phyloP scores from a whole-genome alignment of 2,113 vertebrate species.

The Echinops telfairi region DNA sequence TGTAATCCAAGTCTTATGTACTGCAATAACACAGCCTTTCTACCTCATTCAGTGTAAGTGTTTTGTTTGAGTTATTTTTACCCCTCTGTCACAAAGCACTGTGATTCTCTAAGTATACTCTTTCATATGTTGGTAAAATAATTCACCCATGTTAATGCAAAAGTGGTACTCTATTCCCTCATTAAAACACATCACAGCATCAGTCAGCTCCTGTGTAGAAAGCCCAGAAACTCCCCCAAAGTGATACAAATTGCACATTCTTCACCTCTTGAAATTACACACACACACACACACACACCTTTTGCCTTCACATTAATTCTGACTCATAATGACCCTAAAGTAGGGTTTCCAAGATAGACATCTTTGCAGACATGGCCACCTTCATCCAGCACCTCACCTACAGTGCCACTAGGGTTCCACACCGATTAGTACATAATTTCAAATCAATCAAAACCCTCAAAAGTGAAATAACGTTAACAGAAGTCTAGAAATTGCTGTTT shows the following conservation, averaged over 20 bases:
- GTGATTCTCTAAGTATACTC: constrained; percentile 78
- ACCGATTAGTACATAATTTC: background rate
- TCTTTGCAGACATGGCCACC: no score
- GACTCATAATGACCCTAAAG: no score
- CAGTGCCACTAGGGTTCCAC: no score
- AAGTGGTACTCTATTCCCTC: constrained; percentile 72
- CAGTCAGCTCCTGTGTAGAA: constrained; percentile 29
- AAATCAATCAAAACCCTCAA: background rate
- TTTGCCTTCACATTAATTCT: no score
- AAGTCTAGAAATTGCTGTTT: background rate
- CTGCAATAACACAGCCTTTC: constrained; percentile 87
- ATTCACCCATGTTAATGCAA: constrained; percentile 76
- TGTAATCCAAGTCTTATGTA: constrained; percentile 89
- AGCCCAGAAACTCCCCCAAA: background rate
- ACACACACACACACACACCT: no score
- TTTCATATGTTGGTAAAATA: constrained; percentile 82
- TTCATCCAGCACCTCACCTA: no score
- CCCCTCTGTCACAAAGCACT: constrained; percentile 82
- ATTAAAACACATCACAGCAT: background rate
- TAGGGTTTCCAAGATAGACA: no score
- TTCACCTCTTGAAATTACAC: background rate
- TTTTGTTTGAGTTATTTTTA: constrained; percentile 62
- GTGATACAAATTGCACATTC: background rate
- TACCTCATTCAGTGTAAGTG: constrained; percentile 85
- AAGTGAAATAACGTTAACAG: background rate